Evolutionary conservation across 2,888 invertebrate genomes (phyloP).

Genomic region (Metacarcinus magister): DNA sequence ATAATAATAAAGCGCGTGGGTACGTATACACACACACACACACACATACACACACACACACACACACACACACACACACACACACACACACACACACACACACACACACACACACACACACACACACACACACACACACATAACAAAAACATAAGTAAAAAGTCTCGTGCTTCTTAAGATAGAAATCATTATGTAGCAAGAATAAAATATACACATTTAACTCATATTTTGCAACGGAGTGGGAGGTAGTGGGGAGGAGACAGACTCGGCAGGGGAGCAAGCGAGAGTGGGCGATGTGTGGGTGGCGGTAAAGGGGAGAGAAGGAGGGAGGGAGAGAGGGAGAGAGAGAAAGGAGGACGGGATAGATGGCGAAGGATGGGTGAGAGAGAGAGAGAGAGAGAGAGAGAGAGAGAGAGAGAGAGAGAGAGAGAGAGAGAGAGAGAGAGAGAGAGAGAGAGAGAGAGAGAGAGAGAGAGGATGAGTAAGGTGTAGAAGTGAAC

Average conservation of each 20-base stretch:
- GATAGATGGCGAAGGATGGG: not conserved
- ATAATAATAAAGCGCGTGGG: not conserved
- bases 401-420: not conserved
- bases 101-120: conserved; percentile 22
- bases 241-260: not conserved
- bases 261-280: not conserved
- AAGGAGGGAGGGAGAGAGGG: not conserved
- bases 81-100: conserved; percentile 35
- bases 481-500: not conserved
- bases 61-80: too few species aligned
- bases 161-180: not conserved
- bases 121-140: conserved; percentile 26
- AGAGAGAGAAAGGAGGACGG: not conserved
- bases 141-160: not conserved
- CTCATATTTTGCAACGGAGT: not conserved
- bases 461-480: not conserved
- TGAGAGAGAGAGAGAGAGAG: not conserved
- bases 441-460: too few species aligned
- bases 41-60: not conserved
- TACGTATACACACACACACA: not conserved
- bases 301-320: not conserved
- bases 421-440: not conserved
- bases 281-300: not conserved
- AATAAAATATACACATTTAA: not conserved
- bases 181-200: conserved; percentile 32